Evolutionary conservation across 2,888 invertebrate species (phyloP).

Genomic region (Coelinius sp.): DNA sequence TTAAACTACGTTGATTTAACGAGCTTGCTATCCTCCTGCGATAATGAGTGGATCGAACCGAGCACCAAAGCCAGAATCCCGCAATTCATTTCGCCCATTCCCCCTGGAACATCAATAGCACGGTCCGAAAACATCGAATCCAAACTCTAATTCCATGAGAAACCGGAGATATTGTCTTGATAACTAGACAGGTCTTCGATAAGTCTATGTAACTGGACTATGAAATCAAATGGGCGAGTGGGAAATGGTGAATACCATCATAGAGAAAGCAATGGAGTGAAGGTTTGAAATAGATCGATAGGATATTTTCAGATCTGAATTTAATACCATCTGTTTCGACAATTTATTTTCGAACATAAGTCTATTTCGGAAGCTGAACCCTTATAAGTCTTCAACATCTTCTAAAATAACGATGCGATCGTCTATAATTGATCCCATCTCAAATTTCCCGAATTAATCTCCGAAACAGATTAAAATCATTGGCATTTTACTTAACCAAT

Average conservation of each 20-base stretch:
- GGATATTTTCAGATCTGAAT: no score
- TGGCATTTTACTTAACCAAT: no score
- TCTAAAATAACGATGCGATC: no score
- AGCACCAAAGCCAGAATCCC: background rate
- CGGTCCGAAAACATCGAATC: background rate
- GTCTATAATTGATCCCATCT: no score
- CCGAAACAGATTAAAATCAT: no score
- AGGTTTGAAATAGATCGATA: no score
- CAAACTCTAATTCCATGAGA: background rate
- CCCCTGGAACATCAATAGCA: background rate
- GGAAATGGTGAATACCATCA: background rate
- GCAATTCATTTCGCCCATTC: background rate
- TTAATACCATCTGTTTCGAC: no score
- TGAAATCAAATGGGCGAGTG: background rate
- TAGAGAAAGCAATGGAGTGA: background rate
- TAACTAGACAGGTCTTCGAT: background rate
- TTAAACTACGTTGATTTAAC: slow-evolving; percentile 36
- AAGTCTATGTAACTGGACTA: background rate
- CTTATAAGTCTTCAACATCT: no score
- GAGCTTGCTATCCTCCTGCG: slow-evolving; percentile 7
- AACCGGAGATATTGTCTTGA: background rate
- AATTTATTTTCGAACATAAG: no score
- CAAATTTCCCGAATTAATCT: no score
- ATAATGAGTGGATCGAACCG: background rate
- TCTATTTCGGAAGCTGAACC: no score